Evolutionary conservation across 2,113 vertebrate species (phyloP), one percentile per base, ranked within the genome.

Genomic region (Struthidea cinerea): DNA sequence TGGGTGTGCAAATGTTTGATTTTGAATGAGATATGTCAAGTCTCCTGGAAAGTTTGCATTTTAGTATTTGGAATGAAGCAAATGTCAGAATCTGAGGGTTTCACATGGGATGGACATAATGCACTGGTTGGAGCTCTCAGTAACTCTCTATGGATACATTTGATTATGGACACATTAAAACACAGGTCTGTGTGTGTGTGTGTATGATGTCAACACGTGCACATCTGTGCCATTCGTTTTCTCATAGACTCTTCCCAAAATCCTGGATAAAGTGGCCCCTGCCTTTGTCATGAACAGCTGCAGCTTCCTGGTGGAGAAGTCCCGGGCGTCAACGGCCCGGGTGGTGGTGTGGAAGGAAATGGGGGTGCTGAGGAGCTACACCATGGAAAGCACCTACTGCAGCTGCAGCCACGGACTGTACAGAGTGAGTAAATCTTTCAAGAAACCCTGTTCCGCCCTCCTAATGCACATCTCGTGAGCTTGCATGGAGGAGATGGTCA

Each of bases 271-370:
- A 41, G 98, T 99, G 3, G 98, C 99, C 4, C 99, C 99, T 3
- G 98, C 99, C 0, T 99, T 99, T 96, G 98, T 99, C 23, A 98
- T 99, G 97, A 98, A 97, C 96, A 99, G 98, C 97, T 99, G 99
- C 97, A 99, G 98, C 96, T 99, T 99, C 89, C 95, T 99, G 57
- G 98, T 99, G 90, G 99, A 99, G 97, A 99, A 99, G 71, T 99
- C 99, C 0, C 98, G 99, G 11, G 98, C 98, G 4, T 98, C 99
- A 1, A 99, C 99, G 0, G 99, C 99, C 2, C 97, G 99, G 9
- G 98, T 99, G 42, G 99, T 99, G 73, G 98, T 99, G 13, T 99
- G 99, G 99, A 97, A 98, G 76, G 99, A 99, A 92, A 98, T 99
- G 61, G 99, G 99, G 0, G 98, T 99, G 24, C 90, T 98, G 73